Evolutionary conservation across 2,888 invertebrate species (phyloP), one percentile per base, ranked within the genome.

Genomic region (Coenonympha glycerion): DNA sequence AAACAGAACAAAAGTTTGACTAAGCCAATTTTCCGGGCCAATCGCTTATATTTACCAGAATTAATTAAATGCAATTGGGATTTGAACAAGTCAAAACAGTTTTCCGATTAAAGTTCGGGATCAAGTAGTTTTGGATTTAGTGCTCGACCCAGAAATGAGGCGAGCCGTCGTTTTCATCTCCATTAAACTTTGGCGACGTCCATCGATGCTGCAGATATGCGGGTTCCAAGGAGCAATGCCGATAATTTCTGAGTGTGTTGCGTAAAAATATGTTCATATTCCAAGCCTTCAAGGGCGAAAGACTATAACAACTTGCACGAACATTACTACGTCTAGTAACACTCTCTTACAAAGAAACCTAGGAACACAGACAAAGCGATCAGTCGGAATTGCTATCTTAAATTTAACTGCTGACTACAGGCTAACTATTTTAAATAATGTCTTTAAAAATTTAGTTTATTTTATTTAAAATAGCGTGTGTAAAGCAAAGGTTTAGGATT

Each of bases 51-150:
- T 45, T 45, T 28, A 47, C 34, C 44, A 49, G 16, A 52, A 45
- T 36, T 19, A 48, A 46, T 52, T 41, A 41, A 47, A 44, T 47
- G 33, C 33, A 49, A 30, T 33, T 40, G 52, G 40, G 41, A 36
- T 13, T 50, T 31, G 16, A 40, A 42, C 49, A 37, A 53, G 44
- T 55, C 49, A 49, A 30, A 34, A n/a, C 46, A 31, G 45, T 41
- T 47, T 46, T 42, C 61, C 64, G 65, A 59, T 69, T 68, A 63
- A 73, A 70, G 65, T 73, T 65, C 59, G 64, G 66, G 69, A 74
- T 79, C 73, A 77, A 78, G 69, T 75, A 76, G 78, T 78, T 76
- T 64, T 61, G 58, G 69, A 74, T 77, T 79, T 75, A 75, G 68
- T 69, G 58, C 66, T 61, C 60, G 68, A 65, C 60, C 62, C 61